These are phyloP conservation scores for Bombus affinis DNA, from an alignment of 1,140 invertebrate species.

Conservation along the genomic window DNA sequence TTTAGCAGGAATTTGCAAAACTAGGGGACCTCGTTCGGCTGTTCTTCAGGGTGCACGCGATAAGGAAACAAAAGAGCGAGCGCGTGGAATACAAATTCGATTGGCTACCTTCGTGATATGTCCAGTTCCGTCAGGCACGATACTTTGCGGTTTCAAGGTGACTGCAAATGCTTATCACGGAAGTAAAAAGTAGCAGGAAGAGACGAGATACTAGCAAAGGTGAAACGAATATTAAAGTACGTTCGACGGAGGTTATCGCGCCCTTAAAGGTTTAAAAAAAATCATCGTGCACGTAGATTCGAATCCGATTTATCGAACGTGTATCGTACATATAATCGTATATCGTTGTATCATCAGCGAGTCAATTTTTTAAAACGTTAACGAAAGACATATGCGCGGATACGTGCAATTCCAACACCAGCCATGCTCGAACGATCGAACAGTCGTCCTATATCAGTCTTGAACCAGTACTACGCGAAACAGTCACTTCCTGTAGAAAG, in stretches of 20 bases:
- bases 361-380: background rate
- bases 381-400: background rate
- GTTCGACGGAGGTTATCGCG: background rate
- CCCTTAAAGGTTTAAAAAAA: too few relatives aligned
- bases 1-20: background rate
- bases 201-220: background rate
- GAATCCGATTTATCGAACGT: too few relatives aligned
- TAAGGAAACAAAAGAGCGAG: constrained; percentile 10
- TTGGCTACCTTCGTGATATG: constrained; percentile 9
- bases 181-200: background rate
- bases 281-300: too few relatives aligned
- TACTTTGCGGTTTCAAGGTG: constrained; percentile 23
- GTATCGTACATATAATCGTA: too few relatives aligned
- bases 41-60: constrained; percentile 20
- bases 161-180: constrained; percentile 26
- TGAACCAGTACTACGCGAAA: background rate
- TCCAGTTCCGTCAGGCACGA: constrained; percentile 10
- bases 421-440: background rate
- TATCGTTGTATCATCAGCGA: too few relatives aligned
- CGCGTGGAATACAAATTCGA: constrained; percentile 39
- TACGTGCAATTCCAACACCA: background rate
- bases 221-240: background rate
- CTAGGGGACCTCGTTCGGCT: constrained; percentile 10
- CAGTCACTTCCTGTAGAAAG: constrained; percentile 56
- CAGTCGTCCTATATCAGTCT: background rate